These are phyloP conservation scores for Lates calcarifer DNA, from an alignment of 2,113 vertebrate species.

Conservation along the genomic window DNA sequence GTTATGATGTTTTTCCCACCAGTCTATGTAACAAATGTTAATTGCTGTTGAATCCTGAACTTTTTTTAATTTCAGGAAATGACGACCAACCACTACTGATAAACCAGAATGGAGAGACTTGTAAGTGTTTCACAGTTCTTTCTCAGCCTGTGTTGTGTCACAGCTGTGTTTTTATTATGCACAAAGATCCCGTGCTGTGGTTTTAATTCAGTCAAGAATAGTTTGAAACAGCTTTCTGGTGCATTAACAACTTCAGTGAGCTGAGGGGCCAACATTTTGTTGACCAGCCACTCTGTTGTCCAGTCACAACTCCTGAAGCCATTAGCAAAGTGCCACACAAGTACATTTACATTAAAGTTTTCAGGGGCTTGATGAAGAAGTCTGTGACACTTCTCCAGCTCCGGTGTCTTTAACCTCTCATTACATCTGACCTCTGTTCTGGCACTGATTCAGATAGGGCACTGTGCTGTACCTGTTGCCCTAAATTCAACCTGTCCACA, in stretches of 20 bases:
- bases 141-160: neutral
- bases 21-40: neutral
- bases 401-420: neutral
- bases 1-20: neutral
- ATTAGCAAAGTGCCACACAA: neutral
- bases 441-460: neutral
- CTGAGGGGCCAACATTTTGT: neutral
- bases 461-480: too few species aligned
- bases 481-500: neutral
- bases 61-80: constrained; percentile 29
- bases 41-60: neutral
- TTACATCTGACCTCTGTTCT: neutral
- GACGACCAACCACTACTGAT: constrained; percentile 31
- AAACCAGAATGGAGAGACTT: constrained; percentile 42
- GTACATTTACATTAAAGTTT: neutral
- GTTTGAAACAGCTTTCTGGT: neutral
- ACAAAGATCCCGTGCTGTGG: neutral
- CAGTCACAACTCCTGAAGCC: too few species aligned
- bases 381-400: neutral
- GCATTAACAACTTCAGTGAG: neutral
- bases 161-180: neutral
- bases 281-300: neutral
- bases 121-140: constrained; percentile 51
- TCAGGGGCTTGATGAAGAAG: neutral
- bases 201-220: neutral